Base-by-base conservation (phyloP, 2,888 invertebrate genomes). In the Polydrusus cervinus region DNA sequence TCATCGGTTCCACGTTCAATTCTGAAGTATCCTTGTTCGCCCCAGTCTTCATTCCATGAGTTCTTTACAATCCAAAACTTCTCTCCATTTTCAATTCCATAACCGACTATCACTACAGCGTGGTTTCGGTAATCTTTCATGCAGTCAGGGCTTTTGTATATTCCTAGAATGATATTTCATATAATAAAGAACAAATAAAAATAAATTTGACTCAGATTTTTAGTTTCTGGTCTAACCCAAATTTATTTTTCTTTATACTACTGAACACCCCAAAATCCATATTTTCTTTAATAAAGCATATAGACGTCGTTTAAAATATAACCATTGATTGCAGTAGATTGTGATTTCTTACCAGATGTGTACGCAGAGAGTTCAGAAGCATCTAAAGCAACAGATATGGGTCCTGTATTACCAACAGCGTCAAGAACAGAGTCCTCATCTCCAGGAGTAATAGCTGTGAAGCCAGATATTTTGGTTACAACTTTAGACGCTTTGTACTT, bases 41-140 rank as follows among this genome's bases (percentile, higher is more conserved):
- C 75, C 66, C 66, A 75, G 25, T n/a, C 16, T 34, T 20, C n/a
- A n/a, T 67, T 67, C 75, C 75, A 75, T 3, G 75, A 75, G 47
- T 75, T 75, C 47, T 75, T 75, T n/a, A 67, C 38, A 34, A 67
- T 49, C 75, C 75, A 75, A 16, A 71, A 75, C 13, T 71, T 43
- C 8, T 49, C 16, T 18, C 66, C 70, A 51, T 70, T 66, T 30
- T 71, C 51, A n/a, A 16, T 16, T 30, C 67, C 75, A 47, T 75
- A 75, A 20, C 75, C 75, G 11, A 75, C 71, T 53, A 71, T 45
- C 13, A 75, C 14, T 13, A 75, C 62, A 30, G 43, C 71, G 20
- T 71, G 75, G 51, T 71, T 62, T 30, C 71, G 30, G 20, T 14
- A n/a, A 0, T 14, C n/a, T 7, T 38, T 20, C 16, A 25, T 43